phyloP scores from a whole-genome alignment of 2,888 invertebrate species.

The Drosophila nr. perissopoda region DNA sequence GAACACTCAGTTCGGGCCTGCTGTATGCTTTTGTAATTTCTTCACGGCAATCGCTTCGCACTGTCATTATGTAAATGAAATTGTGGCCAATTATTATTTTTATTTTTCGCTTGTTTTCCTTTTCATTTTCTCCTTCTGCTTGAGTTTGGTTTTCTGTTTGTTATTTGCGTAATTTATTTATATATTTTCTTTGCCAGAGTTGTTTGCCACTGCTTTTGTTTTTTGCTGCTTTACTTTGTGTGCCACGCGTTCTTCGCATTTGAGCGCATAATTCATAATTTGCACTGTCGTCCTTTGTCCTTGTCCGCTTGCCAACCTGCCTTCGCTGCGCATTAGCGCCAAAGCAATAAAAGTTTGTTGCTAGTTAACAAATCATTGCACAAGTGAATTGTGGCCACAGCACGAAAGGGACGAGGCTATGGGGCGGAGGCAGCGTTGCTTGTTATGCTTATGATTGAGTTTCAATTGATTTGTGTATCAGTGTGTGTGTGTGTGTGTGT shows the following conservation, averaged over 20 bases:
- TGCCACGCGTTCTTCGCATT: constrained; percentile 17
- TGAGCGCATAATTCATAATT: constrained; percentile 74
- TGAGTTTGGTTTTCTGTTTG: constrained; percentile 35
- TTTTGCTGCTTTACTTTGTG: constrained; percentile 39
- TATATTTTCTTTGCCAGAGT: constrained; percentile 54
- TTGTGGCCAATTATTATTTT: constrained; percentile 75
- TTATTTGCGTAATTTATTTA: constrained; percentile 71
- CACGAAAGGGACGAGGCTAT: neutral
- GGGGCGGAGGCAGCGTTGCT: neutral
- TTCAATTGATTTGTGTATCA: constrained; percentile 45
- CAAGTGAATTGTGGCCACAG: constrained; percentile 35
- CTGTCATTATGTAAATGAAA: constrained; percentile 83
- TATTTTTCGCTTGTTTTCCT: constrained; percentile 36
- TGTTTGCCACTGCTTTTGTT: constrained; percentile 12
- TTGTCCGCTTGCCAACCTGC: neutral
- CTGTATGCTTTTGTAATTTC: constrained; percentile 40
- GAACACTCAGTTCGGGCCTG: neutral
- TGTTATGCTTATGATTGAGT: constrained; percentile 26
- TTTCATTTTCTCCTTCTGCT: neutral
- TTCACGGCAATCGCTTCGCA: constrained; percentile 60
- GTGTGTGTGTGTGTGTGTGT: constrained; percentile 30
- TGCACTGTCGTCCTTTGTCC: constrained; percentile 32
- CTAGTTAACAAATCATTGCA: constrained; percentile 76
- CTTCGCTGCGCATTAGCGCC: constrained; percentile 37
- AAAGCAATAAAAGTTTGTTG: constrained; percentile 73